Evolutionary conservation across 1,140 invertebrate species (phyloP), one percentile per base, ranked within the genome.

Genomic region (Amyelois transitella): DNA sequence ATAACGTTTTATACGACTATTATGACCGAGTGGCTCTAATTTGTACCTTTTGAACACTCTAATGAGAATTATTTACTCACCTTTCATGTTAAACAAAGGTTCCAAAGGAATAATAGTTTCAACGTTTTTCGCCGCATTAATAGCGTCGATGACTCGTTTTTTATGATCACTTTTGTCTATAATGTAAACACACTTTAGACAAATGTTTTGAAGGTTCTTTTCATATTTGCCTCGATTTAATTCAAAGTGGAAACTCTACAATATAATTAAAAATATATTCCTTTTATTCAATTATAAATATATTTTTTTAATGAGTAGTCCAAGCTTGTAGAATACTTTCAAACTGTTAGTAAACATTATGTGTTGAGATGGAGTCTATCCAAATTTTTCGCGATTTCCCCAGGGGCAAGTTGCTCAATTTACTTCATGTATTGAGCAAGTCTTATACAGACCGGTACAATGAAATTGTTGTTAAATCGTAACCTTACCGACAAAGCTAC

Each of bases 1-100:
- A 64, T 64, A 69, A 62, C 64, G 45, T 58, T 67, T 62, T 64
- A 60, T 62, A 32, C 59, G 43, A 25, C 51, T 59, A 56, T 63
- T 51, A 56, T 65, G 57, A 67, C 57, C 32, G 62, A 69, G 57
- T 12, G 28, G 48, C 21, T 50, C 55, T 47, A 55, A 49, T 64
- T 62, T 62, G 55, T 54, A 54, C 58, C 52, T 48, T 69, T 51
- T 47, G 54, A 60, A 51, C 43, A 53, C 48, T 18, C 2, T 53
- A 58, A 60, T 44, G 51, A 48, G 25, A 51, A 25, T 19, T 51
- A 20, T 52, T 20, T 52, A 43, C 24, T 20, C 17, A 19, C 10
- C 18, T n/a, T 48, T 21, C 20, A 20, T 20, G 45, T 20, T 48
- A 21, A 20, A 48, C 45, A 21, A 48, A 48, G 32, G 6, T 48